Conservation (phyloP, 2,888 invertebrate genomes). For the Sinodicranocentrus sp. region DNA sequence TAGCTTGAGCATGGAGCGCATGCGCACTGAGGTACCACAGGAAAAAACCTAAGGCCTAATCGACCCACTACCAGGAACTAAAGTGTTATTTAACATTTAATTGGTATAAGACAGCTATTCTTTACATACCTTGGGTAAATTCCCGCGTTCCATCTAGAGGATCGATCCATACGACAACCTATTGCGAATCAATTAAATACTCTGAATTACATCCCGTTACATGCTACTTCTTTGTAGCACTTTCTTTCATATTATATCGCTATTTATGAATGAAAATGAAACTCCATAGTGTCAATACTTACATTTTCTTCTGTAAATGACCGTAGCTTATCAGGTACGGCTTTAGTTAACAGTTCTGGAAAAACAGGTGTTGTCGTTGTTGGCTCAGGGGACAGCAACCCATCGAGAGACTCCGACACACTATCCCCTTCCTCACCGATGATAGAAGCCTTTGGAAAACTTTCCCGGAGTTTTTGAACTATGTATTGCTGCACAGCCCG, state of each 20-base stretch:
- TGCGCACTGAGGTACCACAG: too few relatives aligned
- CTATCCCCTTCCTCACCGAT: conserved; percentile 92
- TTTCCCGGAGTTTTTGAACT: conserved; percentile 88
- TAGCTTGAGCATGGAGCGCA: too few relatives aligned
- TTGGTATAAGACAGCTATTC: too few relatives aligned
- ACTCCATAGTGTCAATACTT: too few relatives aligned
- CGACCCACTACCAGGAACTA: too few relatives aligned
- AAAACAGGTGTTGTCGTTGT: conserved; percentile 80
- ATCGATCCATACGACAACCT: conserved; percentile 97
- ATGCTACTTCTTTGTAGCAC: too few relatives aligned
- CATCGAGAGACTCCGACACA: conserved; percentile 78
- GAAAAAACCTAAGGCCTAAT: too few relatives aligned
- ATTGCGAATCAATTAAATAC: conserved; percentile 7
- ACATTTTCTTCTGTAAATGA: conserved; percentile 86
- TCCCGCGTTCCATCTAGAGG: conserved; percentile 99
- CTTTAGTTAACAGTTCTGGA: conserved; percentile 82
- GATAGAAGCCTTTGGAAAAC: conserved; percentile 90
- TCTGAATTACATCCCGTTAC: too few relatives aligned
- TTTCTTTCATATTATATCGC: too few relatives aligned
- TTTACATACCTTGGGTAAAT: conserved; percentile 91
- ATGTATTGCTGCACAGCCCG: conserved; percentile 96
- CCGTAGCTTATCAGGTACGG: conserved; percentile 70
- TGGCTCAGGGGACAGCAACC: conserved; percentile 66
- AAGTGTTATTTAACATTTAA: too few relatives aligned
- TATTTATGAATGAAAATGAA: not conserved